Conservation (phyloP, 2,797 vertebrate species). For the Micropoecilia bifurca region DNA sequence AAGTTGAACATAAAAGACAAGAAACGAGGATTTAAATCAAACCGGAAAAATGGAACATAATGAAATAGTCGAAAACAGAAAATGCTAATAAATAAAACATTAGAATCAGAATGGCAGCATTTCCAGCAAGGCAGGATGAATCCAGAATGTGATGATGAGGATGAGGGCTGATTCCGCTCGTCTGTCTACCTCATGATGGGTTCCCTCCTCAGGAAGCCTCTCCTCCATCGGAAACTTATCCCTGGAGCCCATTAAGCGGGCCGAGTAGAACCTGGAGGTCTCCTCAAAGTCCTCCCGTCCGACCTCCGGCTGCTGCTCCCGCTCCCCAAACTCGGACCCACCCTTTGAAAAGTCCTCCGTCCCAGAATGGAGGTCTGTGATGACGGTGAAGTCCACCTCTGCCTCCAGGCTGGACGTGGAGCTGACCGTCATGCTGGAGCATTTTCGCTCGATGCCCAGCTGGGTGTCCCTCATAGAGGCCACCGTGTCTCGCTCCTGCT, state of each 20-base stretch:
- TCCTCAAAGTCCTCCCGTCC: conserved; percentile 89
- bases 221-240: conserved; percentile 87
- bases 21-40: conserved; percentile 12
- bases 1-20: conserved; percentile 9
- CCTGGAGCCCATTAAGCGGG: conserved; percentile 83
- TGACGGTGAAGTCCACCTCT: conserved; percentile 96
- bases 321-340: conserved; percentile 60
- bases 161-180: conserved; percentile 33
- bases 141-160: conserved; percentile 53
- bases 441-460: conserved; percentile 95
- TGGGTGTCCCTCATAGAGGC: conserved; percentile 88
- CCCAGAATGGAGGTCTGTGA: conserved; percentile 92
- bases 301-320: conserved; percentile 81
- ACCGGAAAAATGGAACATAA: conserved; percentile 13
- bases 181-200: conserved; percentile 77
- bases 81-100: neutral
- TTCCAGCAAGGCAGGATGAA: conserved; percentile 45
- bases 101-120: conserved; percentile 26
- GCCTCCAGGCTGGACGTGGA: conserved; percentile 97
- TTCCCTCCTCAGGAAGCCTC: conserved; percentile 66
- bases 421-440: conserved; percentile 97
- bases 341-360: conserved; percentile 88
- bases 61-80: neutral
- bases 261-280: conserved; percentile 80
- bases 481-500: conserved; percentile 87